A percentile compares a stretch with the other conserved stretches of the same genome.
phyloP scores from a whole-genome alignment of 2,797 vertebrate species.

The Helicolenus hilgendorfi region DNA sequence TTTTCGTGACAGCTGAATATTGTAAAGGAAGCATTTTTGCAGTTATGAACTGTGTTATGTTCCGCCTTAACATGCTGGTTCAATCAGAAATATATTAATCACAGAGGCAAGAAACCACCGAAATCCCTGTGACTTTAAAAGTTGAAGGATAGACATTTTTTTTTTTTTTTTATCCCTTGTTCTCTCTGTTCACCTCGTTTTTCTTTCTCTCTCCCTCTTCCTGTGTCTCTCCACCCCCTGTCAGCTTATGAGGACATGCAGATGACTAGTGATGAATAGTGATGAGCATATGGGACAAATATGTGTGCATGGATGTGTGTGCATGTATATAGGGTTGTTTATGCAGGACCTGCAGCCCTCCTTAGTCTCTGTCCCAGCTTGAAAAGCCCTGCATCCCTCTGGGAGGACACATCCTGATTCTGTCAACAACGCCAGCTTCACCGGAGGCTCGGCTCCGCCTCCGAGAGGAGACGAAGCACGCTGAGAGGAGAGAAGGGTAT shows the following conservation, averaged over 20 bases:
- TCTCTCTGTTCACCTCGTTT: conserved; percentile 17
- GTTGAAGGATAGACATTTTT: not conserved
- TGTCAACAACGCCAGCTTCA: conserved; percentile 74
- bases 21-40: not conserved
- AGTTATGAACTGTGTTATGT: not conserved
- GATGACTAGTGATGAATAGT: conserved; percentile 78
- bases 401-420: conserved; percentile 82
- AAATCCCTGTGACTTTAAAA: conserved; percentile 31
- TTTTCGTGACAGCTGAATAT: not conserved
- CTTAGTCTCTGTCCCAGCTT: conserved; percentile 52
- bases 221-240: conserved; percentile 41
- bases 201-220: not conserved
- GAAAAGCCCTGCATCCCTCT: conserved; percentile 55
- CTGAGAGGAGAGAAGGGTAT: conserved; percentile 29
- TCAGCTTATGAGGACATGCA: conserved; percentile 57
- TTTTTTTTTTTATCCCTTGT: not conserved
- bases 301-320: conserved; percentile 36
- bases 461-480: conserved; percentile 33
- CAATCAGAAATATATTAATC: not conserved
- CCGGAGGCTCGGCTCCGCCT: conserved; percentile 47
- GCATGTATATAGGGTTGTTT: conserved; percentile 23
- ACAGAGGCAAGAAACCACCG: not conserved
- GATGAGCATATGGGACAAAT: conserved; percentile 79
- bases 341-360: conserved; percentile 50
- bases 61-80: not conserved